Conservation (phyloP, 1,140 invertebrate species). For the Zeugodacus cucurbitae region DNA sequence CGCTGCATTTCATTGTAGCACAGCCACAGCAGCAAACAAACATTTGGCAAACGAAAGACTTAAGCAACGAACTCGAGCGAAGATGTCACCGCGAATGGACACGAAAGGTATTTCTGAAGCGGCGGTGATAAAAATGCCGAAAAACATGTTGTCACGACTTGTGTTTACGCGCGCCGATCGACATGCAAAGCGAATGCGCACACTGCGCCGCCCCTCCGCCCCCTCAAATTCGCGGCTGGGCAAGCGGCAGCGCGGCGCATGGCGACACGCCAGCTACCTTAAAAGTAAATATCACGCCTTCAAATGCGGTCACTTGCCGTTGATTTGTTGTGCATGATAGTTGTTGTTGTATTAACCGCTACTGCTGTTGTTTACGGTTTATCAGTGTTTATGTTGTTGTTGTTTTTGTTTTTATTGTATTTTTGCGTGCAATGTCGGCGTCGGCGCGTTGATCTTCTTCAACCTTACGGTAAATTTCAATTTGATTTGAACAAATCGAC, state of each 20-base stretch:
- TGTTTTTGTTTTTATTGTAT: background rate
- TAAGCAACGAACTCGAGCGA: slow-evolving; percentile 38
- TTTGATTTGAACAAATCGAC: slow-evolving; percentile 43
- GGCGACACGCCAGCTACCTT: slow-evolving; percentile 1
- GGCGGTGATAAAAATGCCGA: slow-evolving; percentile 14
- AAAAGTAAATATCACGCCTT: slow-evolving; percentile 37
- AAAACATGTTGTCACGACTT: slow-evolving; percentile 38
- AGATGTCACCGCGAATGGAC: background rate
- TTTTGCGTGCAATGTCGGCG: background rate
- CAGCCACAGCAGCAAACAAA: background rate
- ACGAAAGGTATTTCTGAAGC: background rate
- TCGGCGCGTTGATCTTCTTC: slow-evolving; percentile 38
- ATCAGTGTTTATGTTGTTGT: no score
- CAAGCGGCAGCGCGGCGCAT: background rate
- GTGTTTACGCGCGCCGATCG: background rate
- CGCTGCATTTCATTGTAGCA: background rate
- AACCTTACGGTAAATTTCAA: slow-evolving; percentile 41
- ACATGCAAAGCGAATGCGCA: background rate
- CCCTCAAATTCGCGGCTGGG: background rate
- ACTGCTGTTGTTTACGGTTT: background rate
- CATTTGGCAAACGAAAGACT: slow-evolving; percentile 27
- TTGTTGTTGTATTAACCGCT: background rate
- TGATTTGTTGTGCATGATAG: background rate
- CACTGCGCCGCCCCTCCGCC: background rate
- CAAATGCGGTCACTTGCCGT: slow-evolving; percentile 13